Conservation (phyloP, 2,797 vertebrate genomes). For the Aphelocoma californica region DNA sequence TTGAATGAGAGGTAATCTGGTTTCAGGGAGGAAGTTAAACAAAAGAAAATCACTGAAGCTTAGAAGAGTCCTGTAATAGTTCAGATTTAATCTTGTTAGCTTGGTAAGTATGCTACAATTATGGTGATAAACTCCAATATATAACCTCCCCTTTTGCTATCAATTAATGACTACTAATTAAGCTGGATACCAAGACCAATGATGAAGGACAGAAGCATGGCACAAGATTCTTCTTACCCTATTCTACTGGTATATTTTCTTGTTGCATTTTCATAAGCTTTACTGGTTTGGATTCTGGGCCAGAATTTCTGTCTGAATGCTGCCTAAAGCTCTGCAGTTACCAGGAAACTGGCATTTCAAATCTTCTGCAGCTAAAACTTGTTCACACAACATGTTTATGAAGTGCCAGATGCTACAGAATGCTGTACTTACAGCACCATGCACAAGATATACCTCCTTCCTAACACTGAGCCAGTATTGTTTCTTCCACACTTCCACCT, state of each 20-base stretch:
- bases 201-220: neutral
- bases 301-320: neutral
- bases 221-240: neutral
- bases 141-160: neutral
- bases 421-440: neutral
- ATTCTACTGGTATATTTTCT: neutral
- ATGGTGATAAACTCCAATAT: neutral
- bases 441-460: neutral
- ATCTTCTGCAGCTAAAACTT: neutral
- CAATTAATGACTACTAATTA: neutral
- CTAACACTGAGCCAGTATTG: neutral
- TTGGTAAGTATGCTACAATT: neutral
- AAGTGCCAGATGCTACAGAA: constrained; percentile 30
- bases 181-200: neutral
- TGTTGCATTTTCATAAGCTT: neutral
- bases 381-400: constrained; percentile 18
- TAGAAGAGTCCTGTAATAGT: neutral
- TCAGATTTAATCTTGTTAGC: constrained; percentile 17
- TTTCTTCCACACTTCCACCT: neutral
- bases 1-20: constrained; percentile 8
- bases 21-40: constrained; percentile 28
- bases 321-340: constrained; percentile 12
- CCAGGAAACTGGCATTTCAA: constrained; percentile 10
- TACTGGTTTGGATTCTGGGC: neutral
- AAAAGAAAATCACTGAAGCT: constrained; percentile 31